phyloP scores from a whole-genome alignment of 1,140 invertebrate genomes.

The Musca vetustissima region DNA sequence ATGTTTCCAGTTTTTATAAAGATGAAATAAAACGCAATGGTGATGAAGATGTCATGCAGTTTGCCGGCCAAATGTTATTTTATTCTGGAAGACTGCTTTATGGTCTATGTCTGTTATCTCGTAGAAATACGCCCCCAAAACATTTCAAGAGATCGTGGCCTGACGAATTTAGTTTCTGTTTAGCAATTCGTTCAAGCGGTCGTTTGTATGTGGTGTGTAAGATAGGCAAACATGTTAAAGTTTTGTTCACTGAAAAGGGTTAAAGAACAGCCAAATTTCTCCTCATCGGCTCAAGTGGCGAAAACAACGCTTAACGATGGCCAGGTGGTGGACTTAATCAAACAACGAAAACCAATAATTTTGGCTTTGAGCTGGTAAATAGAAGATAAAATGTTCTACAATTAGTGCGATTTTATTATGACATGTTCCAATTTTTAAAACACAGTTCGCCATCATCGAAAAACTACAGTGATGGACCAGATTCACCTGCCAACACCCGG shows the following conservation, averaged over 20 bases:
- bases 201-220: neutral
- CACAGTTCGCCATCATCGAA: no score
- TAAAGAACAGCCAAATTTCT: neutral
- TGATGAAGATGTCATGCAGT: no score
- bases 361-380: conserved; percentile 9
- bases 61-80: no score
- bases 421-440: no score
- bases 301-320: neutral
- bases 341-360: neutral
- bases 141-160: neutral
- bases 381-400: neutral
- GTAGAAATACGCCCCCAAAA: conserved; percentile 10
- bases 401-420: neutral
- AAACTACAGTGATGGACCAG: no score
- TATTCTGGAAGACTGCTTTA: no score
- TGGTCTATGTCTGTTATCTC: no score
- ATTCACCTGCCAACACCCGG: no score
- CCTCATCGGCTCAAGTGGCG: no score
- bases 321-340: neutral
- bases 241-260: conserved; percentile 2
- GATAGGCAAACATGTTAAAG: neutral
- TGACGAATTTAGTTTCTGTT: neutral
- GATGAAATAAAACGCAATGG: no score
- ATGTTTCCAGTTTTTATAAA: no score
- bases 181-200: neutral